A percentile compares a stretch with the other conserved stretches of the same genome.
Conservation (phyloP, 2,113 vertebrate species). For the Oncorhynchus keta region DNA sequence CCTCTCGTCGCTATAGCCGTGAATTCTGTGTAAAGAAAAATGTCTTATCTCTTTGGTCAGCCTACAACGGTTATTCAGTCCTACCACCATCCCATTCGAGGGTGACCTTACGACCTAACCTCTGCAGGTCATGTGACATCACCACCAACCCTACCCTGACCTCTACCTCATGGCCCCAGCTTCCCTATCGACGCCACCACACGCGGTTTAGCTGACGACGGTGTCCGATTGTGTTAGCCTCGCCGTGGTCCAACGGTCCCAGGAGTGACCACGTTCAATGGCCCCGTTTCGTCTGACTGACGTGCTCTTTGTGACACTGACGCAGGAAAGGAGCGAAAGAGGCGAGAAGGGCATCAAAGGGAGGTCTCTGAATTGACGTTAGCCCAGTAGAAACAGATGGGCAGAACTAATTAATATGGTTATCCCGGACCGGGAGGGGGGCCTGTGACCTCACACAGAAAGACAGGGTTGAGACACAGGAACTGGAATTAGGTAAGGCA, state of each 20-base stretch:
- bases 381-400: constrained; percentile 81
- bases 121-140: constrained; percentile 47
- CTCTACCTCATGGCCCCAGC: constrained; percentile 13
- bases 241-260: neutral
- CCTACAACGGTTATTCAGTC: constrained; percentile 8
- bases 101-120: constrained; percentile 33
- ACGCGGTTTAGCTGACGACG: constrained; percentile 45
- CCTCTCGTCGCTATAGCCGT: neutral
- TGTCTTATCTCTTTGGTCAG: constrained; percentile 16
- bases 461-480: constrained; percentile 57
- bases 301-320: constrained; percentile 47
- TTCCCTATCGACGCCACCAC: constrained; percentile 28
- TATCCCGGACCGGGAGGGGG: constrained; percentile 19
- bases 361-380: constrained; percentile 56
- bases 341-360: constrained; percentile 50
- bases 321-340: constrained; percentile 28
- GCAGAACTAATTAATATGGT: constrained; percentile 70
- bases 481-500: constrained; percentile 59
- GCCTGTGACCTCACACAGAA: constrained; percentile 70
- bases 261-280: constrained; percentile 43
- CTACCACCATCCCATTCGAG: constrained; percentile 10
- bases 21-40: neutral
- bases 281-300: constrained; percentile 41
- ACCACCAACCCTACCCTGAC: constrained; percentile 39
- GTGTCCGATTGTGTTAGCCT: constrained; percentile 56